These are phyloP conservation scores for Grapholita molesta DNA, from an alignment of 1,140 invertebrate species.

Conservation along the genomic window DNA sequence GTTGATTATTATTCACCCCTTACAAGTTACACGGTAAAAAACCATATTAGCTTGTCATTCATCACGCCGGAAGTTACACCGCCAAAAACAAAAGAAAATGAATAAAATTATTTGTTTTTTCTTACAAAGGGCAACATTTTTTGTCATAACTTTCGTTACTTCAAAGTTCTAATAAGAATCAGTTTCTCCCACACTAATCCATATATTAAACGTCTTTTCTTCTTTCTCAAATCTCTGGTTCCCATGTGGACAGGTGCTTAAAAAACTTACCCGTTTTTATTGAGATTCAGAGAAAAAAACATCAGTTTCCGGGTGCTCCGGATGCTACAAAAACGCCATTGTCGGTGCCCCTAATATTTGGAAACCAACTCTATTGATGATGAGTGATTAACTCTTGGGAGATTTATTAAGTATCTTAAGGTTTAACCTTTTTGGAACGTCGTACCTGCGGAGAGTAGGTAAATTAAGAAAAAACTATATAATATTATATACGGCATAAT, in stretches of 20 bases:
- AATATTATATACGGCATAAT: no score
- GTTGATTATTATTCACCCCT: no score
- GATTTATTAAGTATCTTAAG: no score
- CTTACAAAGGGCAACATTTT: conserved; percentile 26
- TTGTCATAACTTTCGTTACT: conserved; percentile 16
- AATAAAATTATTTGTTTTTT: not conserved
- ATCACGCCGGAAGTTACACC: not conserved
- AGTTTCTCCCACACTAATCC: conserved; percentile 24
- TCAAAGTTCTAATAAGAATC: not conserved
- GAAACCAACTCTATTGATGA: not conserved
- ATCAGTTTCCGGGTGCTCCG: conserved; percentile 56
- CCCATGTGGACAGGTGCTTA: conserved; percentile 64
- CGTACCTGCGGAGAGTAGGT: no score
- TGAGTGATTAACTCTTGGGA: not conserved
- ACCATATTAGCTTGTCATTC: no score
- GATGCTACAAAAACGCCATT: conserved; percentile 40
- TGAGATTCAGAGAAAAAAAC: conserved; percentile 43
- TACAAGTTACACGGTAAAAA: no score
- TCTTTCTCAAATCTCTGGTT: conserved; percentile 25
- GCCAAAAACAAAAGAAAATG: not conserved
- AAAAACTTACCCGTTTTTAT: conserved; percentile 64
- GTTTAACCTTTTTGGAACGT: no score
- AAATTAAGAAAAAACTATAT: no score
- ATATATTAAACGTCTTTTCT: not conserved
- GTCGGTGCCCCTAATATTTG: conserved; percentile 8